Evolutionary conservation across 2,888 invertebrate genomes (phyloP).

Genomic region (Aporophyla lueneburgensis): DNA sequence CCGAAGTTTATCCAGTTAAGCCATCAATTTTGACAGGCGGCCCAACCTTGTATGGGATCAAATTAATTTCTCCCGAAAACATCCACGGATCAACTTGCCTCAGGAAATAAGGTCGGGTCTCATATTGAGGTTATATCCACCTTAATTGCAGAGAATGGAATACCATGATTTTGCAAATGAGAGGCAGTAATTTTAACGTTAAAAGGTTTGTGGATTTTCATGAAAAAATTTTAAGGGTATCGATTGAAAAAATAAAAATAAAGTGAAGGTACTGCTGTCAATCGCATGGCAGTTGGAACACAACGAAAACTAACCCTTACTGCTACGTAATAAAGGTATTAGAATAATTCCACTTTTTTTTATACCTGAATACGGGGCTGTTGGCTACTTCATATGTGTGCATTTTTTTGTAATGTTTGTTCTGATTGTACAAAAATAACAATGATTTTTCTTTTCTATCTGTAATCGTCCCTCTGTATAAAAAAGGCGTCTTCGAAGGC

Average conservation of each 20-base stretch:
- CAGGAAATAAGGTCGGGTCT: constrained; percentile 32
- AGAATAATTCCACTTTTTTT: not conserved
- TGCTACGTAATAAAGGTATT: not conserved
- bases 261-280: not conserved
- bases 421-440: no score
- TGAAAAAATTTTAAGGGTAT: not conserved
- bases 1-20: constrained; percentile 10
- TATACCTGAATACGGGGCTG: no score
- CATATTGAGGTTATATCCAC: constrained; percentile 31
- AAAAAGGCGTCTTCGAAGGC: no score
- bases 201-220: not conserved
- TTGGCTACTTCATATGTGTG: no score
- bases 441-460: no score
- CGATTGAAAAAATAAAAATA: not conserved
- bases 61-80: constrained; percentile 56
- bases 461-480: no score
- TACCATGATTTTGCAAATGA: constrained; percentile 27
- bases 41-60: constrained; percentile 31
- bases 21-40: constrained; percentile 27
- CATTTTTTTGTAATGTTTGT: no score
- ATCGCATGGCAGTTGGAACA: not conserved
- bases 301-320: not conserved
- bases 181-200: constrained; percentile 6
- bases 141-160: constrained; percentile 36
- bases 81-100: constrained; percentile 35